Evolutionary conservation across 2,888 invertebrate genomes (phyloP).

Genomic region (Resseliella maxima): DNA sequence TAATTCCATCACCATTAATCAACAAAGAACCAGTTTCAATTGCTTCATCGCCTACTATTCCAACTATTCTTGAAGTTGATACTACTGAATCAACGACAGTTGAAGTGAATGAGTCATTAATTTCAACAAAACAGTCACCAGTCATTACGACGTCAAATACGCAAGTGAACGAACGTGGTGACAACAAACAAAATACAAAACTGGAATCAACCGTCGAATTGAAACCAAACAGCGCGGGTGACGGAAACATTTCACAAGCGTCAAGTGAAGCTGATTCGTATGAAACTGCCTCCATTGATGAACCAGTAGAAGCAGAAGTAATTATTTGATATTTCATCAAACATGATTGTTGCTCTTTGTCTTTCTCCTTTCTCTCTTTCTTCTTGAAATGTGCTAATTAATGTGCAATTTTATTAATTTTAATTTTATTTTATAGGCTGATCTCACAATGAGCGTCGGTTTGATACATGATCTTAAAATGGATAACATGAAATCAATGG

Average conservation of each 20-base stretch:
- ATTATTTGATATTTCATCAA: neutral
- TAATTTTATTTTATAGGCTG: conserved; percentile 61
- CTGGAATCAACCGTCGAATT: neutral
- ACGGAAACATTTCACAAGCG: conserved; percentile 7
- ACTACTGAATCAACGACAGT: no score
- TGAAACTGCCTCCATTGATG: conserved; percentile 41
- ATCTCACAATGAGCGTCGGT: conserved; percentile 68
- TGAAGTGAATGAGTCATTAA: neutral
- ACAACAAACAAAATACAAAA: neutral
- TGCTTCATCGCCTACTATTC: conserved; percentile 59
- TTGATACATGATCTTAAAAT: conserved; percentile 64
- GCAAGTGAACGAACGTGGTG: neutral
- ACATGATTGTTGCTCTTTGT: no score
- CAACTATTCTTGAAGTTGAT: conserved; percentile 42
- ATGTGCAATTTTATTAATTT: conserved; percentile 30
- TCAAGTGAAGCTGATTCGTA: conserved; percentile 13
- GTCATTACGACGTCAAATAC: neutral
- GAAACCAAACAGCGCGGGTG: neutral
- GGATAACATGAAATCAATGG: conserved; percentile 66
- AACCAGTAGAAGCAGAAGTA: neutral
- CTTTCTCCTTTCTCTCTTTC: neutral
- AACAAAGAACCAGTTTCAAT: conserved; percentile 59
- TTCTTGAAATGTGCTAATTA: neutral
- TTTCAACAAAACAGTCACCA: neutral
- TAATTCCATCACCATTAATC: neutral